Percentiles rank a stretch among this genome's conserved stretches.
Conservation (phyloP, 2,888 invertebrate species). For the Argyra leucocephala region DNA sequence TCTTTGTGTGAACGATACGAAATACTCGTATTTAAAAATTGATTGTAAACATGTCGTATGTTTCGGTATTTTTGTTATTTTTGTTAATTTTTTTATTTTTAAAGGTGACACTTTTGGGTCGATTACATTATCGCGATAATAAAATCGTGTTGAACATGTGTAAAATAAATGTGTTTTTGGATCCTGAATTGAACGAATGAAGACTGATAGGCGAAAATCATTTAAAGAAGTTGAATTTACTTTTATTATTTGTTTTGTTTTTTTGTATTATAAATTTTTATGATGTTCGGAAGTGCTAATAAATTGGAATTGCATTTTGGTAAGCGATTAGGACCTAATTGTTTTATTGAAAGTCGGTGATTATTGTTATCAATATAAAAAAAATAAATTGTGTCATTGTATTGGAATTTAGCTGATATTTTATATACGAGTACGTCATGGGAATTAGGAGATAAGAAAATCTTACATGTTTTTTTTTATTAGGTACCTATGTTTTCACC, state of each 20-base stretch:
- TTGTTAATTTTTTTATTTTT: no score
- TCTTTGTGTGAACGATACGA: no score
- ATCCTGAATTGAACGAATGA: not conserved
- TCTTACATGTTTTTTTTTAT: not conserved
- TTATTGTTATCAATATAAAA: not conserved
- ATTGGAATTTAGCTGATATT: not conserved
- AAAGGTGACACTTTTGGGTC: not conserved
- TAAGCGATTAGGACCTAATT: not conserved
- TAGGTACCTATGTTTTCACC: no score
- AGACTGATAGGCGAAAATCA: no score
- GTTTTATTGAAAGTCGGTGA: not conserved
- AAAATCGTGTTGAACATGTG: conserved; percentile 3
- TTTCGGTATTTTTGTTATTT: no score
- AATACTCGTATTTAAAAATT: no score
- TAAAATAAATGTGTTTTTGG: not conserved
- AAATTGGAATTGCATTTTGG: not conserved
- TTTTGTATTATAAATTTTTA: no score
- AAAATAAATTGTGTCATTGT: not conserved
- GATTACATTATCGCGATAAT: conserved; percentile 6
- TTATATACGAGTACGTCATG: not conserved
- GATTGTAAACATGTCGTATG: no score
- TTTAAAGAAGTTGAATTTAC: no score
- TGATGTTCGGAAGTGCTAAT: no score
- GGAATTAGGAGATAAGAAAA: not conserved
- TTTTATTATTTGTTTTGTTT: no score